A percentile compares a stretch with the other conserved stretches of the same genome.
These are phyloP conservation scores for Phrynocephalus versicolor DNA, from an alignment of 2,113 vertebrate species.

Conservation along the genomic window DNA sequence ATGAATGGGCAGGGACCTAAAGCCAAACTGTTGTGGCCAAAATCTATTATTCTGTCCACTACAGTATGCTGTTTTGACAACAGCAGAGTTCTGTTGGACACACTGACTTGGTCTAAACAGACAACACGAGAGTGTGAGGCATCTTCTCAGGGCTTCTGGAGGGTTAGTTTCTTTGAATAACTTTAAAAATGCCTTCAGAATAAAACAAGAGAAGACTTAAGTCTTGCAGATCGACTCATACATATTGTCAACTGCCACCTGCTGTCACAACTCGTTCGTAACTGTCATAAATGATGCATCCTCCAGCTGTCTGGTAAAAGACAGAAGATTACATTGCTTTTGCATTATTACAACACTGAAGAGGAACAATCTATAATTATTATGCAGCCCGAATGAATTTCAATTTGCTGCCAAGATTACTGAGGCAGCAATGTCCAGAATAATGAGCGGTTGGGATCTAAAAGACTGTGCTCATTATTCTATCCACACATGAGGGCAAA, in stretches of 20 bases:
- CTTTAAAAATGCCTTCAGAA: background rate
- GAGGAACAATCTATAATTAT: background rate
- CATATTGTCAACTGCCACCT: background rate
- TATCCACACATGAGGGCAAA: background rate
- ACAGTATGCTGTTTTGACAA: background rate
- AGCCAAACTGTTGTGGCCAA: background rate
- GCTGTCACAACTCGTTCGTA: background rate
- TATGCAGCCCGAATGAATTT: slow-evolving; percentile 2
- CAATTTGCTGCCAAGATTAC: background rate
- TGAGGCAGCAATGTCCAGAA: slow-evolving; percentile 7
- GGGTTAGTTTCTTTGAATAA: background rate
- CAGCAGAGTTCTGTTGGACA: background rate
- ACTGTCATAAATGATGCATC: slow-evolving; percentile 2
- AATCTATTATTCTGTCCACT: background rate
- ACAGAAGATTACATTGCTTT: background rate
- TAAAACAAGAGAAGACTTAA: background rate
- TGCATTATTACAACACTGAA: background rate
- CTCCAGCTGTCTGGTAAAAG: background rate
- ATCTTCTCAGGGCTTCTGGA: background rate
- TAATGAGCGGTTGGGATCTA: background rate
- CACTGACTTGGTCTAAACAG: background rate
- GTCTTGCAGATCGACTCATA: background rate
- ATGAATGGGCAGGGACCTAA: background rate
- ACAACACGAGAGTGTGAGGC: background rate
- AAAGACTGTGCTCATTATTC: background rate